These are phyloP conservation scores for Quadriops clusia DNA, from an alignment of 2,888 invertebrate species.

Conservation along the genomic window DNA sequence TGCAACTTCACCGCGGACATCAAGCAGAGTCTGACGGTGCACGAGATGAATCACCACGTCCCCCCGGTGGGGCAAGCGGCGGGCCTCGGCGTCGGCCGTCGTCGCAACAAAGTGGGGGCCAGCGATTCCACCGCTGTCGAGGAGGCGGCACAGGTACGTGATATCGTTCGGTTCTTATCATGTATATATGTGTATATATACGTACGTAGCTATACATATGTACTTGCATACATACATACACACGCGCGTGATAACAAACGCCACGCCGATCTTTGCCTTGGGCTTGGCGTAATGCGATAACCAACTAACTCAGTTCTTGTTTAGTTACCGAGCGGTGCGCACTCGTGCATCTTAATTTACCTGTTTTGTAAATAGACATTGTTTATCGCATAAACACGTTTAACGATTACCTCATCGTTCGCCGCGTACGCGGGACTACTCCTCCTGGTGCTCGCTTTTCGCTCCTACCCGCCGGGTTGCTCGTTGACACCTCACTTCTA, in stretches of 20 bases:
- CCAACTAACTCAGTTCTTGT: constrained; percentile 14
- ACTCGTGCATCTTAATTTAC: constrained; percentile 10
- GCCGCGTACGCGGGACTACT: constrained; percentile 6
- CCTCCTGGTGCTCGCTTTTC: constrained; percentile 1
- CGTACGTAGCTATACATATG: constrained; percentile 1
- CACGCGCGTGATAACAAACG: constrained; percentile 6
- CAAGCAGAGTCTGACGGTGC: constrained; percentile 82
- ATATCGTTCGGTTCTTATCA: constrained; percentile 10
- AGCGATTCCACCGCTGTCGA: constrained; percentile 47
- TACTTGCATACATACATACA: neutral
- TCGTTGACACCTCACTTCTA: no score
- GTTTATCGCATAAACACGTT: neutral
- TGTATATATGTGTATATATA: constrained; percentile 4
- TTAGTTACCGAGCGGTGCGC: constrained; percentile 10
- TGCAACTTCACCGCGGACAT: constrained; percentile 88
- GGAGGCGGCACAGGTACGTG: constrained; percentile 24
- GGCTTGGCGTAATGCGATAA: constrained; percentile 17
- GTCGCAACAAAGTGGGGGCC: constrained; percentile 65
- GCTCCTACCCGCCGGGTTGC: no score
- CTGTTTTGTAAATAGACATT: constrained; percentile 7
- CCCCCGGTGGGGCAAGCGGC: constrained; percentile 62
- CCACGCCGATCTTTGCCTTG: constrained; percentile 20
- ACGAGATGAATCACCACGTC: constrained; percentile 83
- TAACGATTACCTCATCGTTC: constrained; percentile 13
- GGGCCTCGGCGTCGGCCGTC: constrained; percentile 42